Percentiles rank a stretch among this genome's conserved stretches.
phyloP scores from a whole-genome alignment of 2,113 vertebrate species.

The Cercopithecus mona region DNA sequence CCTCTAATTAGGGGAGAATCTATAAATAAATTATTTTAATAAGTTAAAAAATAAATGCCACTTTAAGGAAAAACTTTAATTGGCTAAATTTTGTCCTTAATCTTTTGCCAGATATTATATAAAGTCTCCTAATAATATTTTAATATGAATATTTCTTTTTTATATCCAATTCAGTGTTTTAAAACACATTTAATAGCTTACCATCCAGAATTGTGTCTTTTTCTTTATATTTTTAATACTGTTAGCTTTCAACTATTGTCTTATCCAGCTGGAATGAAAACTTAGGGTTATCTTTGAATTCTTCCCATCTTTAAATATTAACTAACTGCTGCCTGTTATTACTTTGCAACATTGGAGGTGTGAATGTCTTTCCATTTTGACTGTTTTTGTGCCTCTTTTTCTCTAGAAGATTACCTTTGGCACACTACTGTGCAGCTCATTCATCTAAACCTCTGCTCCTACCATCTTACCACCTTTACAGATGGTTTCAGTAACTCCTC shows the following conservation, averaged over 20 bases:
- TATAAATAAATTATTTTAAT: not conserved
- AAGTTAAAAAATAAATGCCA: not conserved
- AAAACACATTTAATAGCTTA: not conserved
- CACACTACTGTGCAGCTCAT: not conserved
- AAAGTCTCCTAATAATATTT: not conserved
- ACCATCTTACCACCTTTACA: not conserved
- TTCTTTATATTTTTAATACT: not conserved
- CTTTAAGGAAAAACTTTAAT: not conserved
- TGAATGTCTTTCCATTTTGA: not conserved
- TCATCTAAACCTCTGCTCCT: not conserved
- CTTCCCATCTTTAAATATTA: not conserved
- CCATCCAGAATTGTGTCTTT: not conserved
- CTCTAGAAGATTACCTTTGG: not conserved
- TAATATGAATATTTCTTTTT: constrained; percentile 30
- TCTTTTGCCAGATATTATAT: not conserved
- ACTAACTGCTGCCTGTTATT: not conserved
- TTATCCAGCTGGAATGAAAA: not conserved
- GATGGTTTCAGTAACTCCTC: not conserved
- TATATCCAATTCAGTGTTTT: not conserved
- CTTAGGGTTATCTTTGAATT: not conserved
- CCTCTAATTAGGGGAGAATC: not conserved
- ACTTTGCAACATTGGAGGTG: not conserved
- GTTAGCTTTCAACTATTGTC: not conserved
- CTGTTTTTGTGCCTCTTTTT: not conserved
- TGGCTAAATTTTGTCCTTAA: not conserved